Evolutionary conservation across 2,797 vertebrate genomes (phyloP).

Genomic region (Eospalax fontanierii): DNA sequence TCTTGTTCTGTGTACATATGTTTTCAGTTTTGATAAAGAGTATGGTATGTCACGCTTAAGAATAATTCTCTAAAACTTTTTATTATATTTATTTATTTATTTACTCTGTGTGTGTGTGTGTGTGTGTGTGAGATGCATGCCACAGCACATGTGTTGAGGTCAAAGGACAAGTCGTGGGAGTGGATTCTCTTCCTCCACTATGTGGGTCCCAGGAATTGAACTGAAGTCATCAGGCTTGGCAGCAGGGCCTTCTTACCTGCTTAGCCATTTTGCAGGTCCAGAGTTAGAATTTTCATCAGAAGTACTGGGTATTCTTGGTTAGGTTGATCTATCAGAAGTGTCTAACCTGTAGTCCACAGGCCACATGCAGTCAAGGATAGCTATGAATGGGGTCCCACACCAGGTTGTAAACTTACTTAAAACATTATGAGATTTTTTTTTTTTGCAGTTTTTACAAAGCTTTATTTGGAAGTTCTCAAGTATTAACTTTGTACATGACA

Average conservation of each 20-base stretch:
- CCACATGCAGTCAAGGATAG: not conserved
- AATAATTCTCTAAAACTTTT: not conserved
- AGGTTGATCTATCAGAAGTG: not conserved
- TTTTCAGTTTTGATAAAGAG: slow-evolving; percentile 53
- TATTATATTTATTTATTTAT: not conserved
- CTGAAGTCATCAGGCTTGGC: not conserved
- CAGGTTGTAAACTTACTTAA: not conserved
- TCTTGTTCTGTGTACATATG: not conserved
- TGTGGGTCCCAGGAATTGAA: not conserved
- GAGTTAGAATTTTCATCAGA: not conserved
- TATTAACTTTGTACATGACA: not conserved
- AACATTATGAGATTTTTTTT: not conserved
- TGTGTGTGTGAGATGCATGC: not conserved
- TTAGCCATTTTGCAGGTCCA: not conserved
- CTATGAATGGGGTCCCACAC: not conserved
- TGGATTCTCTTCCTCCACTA: not conserved
- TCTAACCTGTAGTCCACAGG: not conserved
- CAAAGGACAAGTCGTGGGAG: not conserved
- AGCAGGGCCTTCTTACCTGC: not conserved
- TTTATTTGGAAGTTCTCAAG: not conserved
- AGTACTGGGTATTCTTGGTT: not conserved
- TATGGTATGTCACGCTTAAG: not conserved
- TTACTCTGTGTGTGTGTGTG: too few relatives aligned
- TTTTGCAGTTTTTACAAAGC: not conserved
- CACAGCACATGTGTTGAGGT: not conserved